Evolutionary conservation across 1,140 invertebrate species (phyloP).

Genomic region (Hycleus cichorii): DNA sequence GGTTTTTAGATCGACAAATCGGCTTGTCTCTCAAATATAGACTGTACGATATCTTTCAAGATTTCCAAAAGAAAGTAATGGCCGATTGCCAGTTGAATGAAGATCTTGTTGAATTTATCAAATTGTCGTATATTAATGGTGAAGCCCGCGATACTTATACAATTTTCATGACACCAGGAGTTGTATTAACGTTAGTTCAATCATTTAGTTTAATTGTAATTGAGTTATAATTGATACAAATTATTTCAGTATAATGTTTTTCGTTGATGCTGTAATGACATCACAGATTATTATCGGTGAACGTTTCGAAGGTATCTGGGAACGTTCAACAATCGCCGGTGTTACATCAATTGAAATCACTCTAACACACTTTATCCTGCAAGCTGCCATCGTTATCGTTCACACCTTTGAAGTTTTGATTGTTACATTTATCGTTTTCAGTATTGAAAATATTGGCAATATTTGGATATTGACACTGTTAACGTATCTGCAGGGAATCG

Average conservation of each 20-base stretch:
- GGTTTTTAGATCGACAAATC: constrained; percentile 61
- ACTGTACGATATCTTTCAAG: constrained; percentile 55
- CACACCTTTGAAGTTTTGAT: constrained; percentile 48
- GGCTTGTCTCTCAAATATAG: constrained; percentile 55
- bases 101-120: constrained; percentile 56
- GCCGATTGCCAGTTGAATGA: constrained; percentile 47
- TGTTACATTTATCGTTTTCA: constrained; percentile 44
- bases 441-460: constrained; percentile 41
- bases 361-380: constrained; percentile 67
- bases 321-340: constrained; percentile 66
- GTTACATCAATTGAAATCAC: constrained; percentile 48
- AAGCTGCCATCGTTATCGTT: constrained; percentile 60
- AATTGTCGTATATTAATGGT: constrained; percentile 59
- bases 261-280: constrained; percentile 70
- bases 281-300: constrained; percentile 75
- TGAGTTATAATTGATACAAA: background rate
- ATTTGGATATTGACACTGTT: constrained; percentile 33
- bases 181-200: constrained; percentile 54
- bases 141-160: constrained; percentile 50
- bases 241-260: constrained; percentile 62
- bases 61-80: constrained; percentile 50
- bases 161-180: constrained; percentile 71
- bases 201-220: background rate
- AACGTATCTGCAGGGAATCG: constrained; percentile 43
- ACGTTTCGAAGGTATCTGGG: constrained; percentile 69